Percentiles rank a stretch among this genome's conserved stretches.
Evolutionary conservation across 64 coral and sea anemone species (phyloP).

Genomic region (Stichodactyla mertensii): DNA sequence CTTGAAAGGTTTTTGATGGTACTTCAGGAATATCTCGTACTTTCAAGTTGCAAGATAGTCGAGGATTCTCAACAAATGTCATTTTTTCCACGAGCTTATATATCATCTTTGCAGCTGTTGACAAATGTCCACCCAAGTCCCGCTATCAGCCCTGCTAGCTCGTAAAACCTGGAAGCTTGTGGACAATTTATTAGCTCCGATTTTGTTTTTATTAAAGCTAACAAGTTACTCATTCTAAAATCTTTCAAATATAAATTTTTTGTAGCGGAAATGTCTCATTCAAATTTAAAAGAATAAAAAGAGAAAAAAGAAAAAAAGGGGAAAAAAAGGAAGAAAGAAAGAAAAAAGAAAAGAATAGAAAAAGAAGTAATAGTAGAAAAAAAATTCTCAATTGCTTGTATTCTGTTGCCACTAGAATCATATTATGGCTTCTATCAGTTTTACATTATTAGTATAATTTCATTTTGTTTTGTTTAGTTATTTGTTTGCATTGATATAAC

Average conservation of each 20-base stretch:
- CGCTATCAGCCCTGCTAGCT: not conserved
- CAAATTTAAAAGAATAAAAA: not conserved
- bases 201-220: not conserved
- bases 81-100: not conserved
- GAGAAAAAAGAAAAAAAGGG: too few relatives aligned
- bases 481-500: not conserved
- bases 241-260: not conserved
- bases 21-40: not conserved
- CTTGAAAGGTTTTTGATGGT: not conserved
- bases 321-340: too few relatives aligned
- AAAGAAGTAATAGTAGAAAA: too few relatives aligned
- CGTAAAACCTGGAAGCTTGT: not conserved
- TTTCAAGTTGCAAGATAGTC: not conserved
- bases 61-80: not conserved
- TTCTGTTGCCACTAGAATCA: not conserved
- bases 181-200: not conserved
- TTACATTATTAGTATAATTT: not conserved
- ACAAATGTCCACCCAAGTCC: not conserved
- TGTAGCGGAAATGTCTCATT: too few relatives aligned
- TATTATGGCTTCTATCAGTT: not conserved
- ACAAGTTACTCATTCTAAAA: not conserved
- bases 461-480: not conserved
- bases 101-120: not conserved
- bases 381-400: too few relatives aligned
- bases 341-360: too few relatives aligned